Percentiles rank a stretch among this genome's conserved stretches.
Conservation (phyloP, 2,113 vertebrate genomes). For the Ptychochromis oligacanthus region DNA sequence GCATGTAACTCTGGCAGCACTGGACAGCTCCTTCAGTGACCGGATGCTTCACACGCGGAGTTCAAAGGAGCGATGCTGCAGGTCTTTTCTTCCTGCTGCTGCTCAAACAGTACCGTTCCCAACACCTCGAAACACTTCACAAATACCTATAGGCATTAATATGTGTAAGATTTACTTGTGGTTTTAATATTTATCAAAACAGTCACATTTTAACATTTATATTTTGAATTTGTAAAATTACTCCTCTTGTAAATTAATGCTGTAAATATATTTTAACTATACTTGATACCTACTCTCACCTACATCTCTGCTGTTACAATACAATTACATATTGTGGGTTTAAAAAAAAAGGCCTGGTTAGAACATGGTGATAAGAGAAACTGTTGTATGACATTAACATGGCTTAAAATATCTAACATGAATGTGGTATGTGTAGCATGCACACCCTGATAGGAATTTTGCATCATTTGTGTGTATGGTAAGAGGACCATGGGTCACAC, state of each 20-base stretch:
- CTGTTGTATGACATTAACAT: no score
- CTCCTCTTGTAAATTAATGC: background rate
- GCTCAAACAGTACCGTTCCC: background rate
- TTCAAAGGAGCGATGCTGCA: background rate
- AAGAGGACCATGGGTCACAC: no score
- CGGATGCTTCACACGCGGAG: background rate
- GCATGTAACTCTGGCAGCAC: background rate
- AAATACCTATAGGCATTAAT: background rate
- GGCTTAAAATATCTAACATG: no score
- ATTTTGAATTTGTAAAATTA: background rate
- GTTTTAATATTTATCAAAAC: background rate
- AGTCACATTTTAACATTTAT: background rate
- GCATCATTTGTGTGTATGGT: no score
- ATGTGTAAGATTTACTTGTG: background rate
- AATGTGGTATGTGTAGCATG: no score
- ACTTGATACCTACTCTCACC: background rate
- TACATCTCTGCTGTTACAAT: background rate
- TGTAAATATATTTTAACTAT: background rate
- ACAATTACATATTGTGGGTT: no score
- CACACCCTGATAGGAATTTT: no score
- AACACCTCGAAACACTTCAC: background rate
- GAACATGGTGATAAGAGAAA: no score
- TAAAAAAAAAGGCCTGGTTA: no score
- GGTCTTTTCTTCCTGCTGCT: background rate
- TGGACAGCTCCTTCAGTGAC: conserved; percentile 4